Evolutionary conservation across 2,797 vertebrate species (phyloP), one percentile per base, ranked within the genome.

Genomic region (Sebastes alutus): DNA sequence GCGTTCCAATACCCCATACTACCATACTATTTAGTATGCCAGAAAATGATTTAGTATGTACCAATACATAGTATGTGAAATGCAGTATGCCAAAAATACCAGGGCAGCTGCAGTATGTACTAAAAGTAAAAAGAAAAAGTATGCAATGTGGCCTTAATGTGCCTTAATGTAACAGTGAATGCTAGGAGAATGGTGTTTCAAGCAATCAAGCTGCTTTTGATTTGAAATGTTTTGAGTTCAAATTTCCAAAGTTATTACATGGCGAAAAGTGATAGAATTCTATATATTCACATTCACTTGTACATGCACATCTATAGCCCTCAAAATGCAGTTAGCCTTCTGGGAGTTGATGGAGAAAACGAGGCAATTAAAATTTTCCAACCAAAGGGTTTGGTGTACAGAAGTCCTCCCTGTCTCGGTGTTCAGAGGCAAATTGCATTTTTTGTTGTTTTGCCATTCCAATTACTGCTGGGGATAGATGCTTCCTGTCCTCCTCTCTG

Each of bases 341-440:
- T 22, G 35, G 72, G 38, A 60, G 69, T 82, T 84, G 16, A 79
- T 60, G 29, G 78, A 72, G 29, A 60, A 82, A 88, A 82, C n/a
- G 62, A 77, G 25, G 52, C 68, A 72, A 68, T 89, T 78, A 61
- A 25, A 75, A 67, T 61, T 30, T 66, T 65, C 58, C 56, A 78
- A 52, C 29, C 82, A 63, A 77, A n/a, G 20, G 33, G 59, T 61
- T 83, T 81, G 85, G 72, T 87, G 77, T 78, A 90, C 58, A 80
- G 79, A 83, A 62, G 78, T 81, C 42, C 7, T 63, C 72, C 63
- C 74, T 72, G 72, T 80, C 74, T 62, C 55, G 56, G 71, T 64
- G 78, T 83, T 92, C 76, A 72, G n/a, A 78, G 68, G 72, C 66
- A 89, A 83, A 90, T 77, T 85, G 68, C 68, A 72, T 68, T 74